phyloP scores from a whole-genome alignment of 2,113 vertebrate genomes.

The Nibea coibor region DNA sequence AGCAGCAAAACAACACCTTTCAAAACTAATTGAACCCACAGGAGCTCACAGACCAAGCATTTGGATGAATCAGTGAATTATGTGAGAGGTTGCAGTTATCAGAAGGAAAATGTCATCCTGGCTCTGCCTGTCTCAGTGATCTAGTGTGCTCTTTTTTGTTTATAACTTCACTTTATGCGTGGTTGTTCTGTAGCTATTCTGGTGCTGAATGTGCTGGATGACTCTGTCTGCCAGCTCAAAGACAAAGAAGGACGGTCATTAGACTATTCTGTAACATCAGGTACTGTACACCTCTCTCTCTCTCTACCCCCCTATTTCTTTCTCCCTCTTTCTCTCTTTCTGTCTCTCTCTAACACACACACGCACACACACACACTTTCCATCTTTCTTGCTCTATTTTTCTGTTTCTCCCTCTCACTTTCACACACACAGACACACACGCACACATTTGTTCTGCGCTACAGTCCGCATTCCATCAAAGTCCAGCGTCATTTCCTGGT shows the following conservation, averaged over 20 bases:
- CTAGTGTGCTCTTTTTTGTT: slow-evolving; percentile 74
- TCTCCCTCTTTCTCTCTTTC: slow-evolving; percentile 13
- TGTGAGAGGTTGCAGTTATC: slow-evolving; percentile 60
- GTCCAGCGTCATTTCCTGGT: slow-evolving; percentile 65
- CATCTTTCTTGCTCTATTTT: slow-evolving; percentile 73
- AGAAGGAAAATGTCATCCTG: slow-evolving; percentile 56
- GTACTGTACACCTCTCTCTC: slow-evolving; percentile 63
- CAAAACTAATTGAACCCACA: slow-evolving; percentile 28
- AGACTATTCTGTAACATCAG: slow-evolving; percentile 79
- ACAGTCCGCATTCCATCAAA: slow-evolving; percentile 47
- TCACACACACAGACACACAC: slow-evolving; percentile 25
- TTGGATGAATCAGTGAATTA: slow-evolving; percentile 49
- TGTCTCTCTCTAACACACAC: slow-evolving; percentile 37
- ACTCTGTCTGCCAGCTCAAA: slow-evolving; percentile 80
- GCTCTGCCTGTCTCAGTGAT: slow-evolving; percentile 60
- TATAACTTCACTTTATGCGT: slow-evolving; percentile 76
- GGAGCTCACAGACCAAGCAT: slow-evolving; percentile 16
- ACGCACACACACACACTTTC: slow-evolving; percentile 57
- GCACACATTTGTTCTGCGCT: slow-evolving; percentile 50
- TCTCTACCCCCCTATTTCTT: slow-evolving; percentile 25
- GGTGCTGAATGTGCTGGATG: slow-evolving; percentile 79
- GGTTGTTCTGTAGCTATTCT: slow-evolving; percentile 77
- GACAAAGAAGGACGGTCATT: slow-evolving; percentile 83
- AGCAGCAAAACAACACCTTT: slow-evolving; percentile 28
- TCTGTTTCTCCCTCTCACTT: slow-evolving; percentile 34